Evolutionary conservation across 2,113 vertebrate species (phyloP), one percentile per base, ranked within the genome.

Genomic region (Heliornis fulica): DNA sequence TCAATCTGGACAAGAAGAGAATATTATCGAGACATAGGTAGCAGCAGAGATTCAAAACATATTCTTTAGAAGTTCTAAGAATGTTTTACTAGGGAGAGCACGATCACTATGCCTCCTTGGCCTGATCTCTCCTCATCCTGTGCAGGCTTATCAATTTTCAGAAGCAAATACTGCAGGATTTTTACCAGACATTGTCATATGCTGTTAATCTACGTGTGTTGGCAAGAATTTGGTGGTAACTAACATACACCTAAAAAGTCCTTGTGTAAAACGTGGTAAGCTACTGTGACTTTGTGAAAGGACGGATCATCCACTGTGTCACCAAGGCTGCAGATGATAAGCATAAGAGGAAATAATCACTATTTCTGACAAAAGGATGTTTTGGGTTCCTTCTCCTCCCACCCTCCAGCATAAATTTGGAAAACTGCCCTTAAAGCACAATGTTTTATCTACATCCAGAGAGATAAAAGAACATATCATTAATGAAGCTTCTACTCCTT

Each of bases 131-230:
- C 38, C 36, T 89, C 56, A 71, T 29, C 48, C 38, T 82, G 69
- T 89, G 81, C 0, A 3, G 61, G 65, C 32, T 76, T 90, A 92
- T 66, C 54, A 88, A 63, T 90, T 95, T 95, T 84, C 75, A 91
- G 69, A 91, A 91, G 64, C 72, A 89, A 87, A 81, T 89, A 43
- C 81, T 84, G 31, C 14, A 87, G 81, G 77, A 82, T 6, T 94
- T 92, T 22, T 92, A 80, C 86, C 93, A 94, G 83, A 79, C n/a
- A 66, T 78, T 69, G 91, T 87, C 65, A 71, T 68, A 74, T 28
- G 48, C 69, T 92, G 43, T 78, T 84, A 81, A 51, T 69, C 28
- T 7, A 8, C 88, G 51, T 20, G 19, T 59, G 77, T 77, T 94
- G 93, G 90, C 64, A 95, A 81, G 46, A 56, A 70, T 84, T 89